These are phyloP conservation scores for Oxyruncus cristatus DNA, from an alignment of 2,113 vertebrate genomes.

Conservation along the genomic window DNA sequence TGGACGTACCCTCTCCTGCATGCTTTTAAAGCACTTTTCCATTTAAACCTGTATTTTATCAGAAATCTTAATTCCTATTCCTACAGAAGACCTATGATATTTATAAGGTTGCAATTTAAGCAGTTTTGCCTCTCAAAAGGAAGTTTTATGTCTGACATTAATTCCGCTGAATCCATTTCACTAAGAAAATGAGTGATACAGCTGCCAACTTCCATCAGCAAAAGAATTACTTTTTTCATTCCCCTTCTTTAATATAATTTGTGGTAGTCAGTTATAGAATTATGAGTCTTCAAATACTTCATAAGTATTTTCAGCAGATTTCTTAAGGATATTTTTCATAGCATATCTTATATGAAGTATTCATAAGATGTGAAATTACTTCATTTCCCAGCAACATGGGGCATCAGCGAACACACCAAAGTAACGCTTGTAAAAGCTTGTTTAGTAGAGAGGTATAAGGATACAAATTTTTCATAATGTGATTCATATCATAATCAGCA, in stretches of 20 bases:
- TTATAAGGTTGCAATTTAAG: constrained; percentile 46
- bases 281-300: constrained; percentile 45
- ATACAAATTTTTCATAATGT: neutral
- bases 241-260: constrained; percentile 53
- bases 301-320: constrained; percentile 1
- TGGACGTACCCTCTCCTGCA: neutral
- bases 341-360: neutral
- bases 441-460: neutral
- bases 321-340: neutral
- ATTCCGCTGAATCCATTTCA: constrained; percentile 39
- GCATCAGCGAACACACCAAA: neutral
- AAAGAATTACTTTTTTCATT: constrained; percentile 52
- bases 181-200: constrained; percentile 60
- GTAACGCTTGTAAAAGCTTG: neutral
- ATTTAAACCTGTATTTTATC: neutral
- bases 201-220: constrained; percentile 58
- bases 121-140: constrained; percentile 42
- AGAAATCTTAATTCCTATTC: neutral
- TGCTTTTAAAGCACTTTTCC: neutral
- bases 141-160: constrained; percentile 61
- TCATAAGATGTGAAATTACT: neutral
- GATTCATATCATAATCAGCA: neutral
- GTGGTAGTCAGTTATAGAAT: constrained; percentile 44
- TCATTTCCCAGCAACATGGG: neutral
- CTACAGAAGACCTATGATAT: neutral